Evolutionary conservation across 2,888 invertebrate species (phyloP).

Genomic region (Eupithecia exiguata): DNA sequence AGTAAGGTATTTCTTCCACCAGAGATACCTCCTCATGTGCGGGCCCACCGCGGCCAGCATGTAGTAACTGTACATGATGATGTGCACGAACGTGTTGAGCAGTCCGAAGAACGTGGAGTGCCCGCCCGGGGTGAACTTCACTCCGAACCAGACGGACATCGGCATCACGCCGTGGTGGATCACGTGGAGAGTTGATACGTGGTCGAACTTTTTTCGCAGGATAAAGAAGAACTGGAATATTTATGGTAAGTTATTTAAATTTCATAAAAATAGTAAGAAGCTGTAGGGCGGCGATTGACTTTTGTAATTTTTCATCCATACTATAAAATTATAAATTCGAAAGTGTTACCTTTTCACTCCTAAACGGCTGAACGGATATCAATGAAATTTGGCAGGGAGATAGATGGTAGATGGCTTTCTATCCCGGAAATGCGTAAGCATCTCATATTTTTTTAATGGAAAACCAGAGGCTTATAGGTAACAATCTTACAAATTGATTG

Average conservation of each 20-base stretch:
- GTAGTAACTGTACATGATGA: conserved; percentile 98
- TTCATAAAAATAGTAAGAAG: not conserved
- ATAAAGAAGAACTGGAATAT: conserved; percentile 93
- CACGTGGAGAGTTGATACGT: conserved; percentile 96
- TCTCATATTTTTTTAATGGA: no score
- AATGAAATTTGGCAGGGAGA: no score
- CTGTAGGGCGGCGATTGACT: no score
- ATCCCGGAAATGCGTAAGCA: no score
- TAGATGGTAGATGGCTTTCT: no score
- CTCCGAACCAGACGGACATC: conserved; percentile 98
- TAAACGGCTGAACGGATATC: no score
- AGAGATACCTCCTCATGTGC: conserved; percentile 91
- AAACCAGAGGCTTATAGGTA: no score
- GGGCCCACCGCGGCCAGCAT: conserved; percentile 96
- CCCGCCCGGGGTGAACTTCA: conserved; percentile 98
- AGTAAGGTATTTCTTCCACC: conserved; percentile 98
- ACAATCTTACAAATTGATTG: no score
- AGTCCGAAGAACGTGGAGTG: conserved; percentile 98
- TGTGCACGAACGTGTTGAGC: conserved; percentile 98
- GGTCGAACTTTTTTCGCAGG: conserved; percentile 95
- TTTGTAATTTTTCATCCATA: no score
- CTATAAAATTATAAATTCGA: no score
- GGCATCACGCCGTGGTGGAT: conserved; percentile 99
- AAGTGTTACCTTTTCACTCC: no score
- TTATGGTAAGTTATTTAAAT: not conserved